Conservation (phyloP, 2,113 vertebrate species). For the Prunella himalayana region DNA sequence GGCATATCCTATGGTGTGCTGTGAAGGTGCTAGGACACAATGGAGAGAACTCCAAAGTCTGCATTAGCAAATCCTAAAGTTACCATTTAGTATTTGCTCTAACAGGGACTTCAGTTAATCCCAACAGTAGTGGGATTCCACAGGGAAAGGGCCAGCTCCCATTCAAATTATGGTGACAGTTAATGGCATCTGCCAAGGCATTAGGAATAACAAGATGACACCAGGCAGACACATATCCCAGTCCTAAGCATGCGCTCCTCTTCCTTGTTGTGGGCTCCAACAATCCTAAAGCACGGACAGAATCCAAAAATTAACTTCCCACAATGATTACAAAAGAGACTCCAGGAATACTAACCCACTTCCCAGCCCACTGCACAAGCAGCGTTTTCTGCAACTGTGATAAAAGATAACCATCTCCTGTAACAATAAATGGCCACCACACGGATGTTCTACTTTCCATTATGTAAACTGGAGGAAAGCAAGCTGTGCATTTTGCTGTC, state of each 20-base stretch:
- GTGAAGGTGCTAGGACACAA: not conserved
- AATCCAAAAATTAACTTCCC: not conserved
- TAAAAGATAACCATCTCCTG: not conserved
- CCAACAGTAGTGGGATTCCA: not conserved
- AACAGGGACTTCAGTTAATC: not conserved
- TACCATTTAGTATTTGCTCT: not conserved
- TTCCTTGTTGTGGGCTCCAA: not conserved
- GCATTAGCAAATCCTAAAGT: not conserved
- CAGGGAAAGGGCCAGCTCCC: not conserved
- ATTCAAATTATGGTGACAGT: not conserved
- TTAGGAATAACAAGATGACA: not conserved
- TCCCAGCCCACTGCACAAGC: not conserved
- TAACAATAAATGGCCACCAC: not conserved
- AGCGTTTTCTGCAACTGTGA: not conserved
- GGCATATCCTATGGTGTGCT: not conserved
- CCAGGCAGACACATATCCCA: not conserved
- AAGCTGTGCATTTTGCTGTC: not conserved
- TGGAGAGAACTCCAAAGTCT: not conserved
- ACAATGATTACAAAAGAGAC: not conserved
- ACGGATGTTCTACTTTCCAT: not conserved
- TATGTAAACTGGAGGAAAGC: not conserved
- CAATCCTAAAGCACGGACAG: not conserved
- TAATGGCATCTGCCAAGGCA: not conserved
- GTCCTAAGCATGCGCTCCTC: not conserved
- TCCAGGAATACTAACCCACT: not conserved